Percentiles rank a stretch among this genome's conserved stretches.
These are phyloP conservation scores for Anabas testudineus DNA, from an alignment of 2,797 vertebrate genomes.

Conservation along the genomic window DNA sequence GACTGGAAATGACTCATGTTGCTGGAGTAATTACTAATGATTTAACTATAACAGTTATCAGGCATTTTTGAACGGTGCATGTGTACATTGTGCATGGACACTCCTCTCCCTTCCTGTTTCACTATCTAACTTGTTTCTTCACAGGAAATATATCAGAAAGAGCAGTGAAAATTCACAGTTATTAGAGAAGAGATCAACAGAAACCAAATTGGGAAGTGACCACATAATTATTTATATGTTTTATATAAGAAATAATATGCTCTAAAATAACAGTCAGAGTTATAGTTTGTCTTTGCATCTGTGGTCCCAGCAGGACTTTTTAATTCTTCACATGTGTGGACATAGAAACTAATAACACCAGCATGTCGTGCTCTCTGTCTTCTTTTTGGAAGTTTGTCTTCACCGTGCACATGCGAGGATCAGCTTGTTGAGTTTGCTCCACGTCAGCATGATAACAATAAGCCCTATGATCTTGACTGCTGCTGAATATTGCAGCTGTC, in stretches of 20 bases:
- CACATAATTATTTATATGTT: too few species aligned
- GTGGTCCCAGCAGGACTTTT: too few species aligned
- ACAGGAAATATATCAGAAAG: neutral
- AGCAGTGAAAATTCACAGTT: neutral
- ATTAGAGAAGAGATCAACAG: neutral
- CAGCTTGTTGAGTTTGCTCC: neutral
- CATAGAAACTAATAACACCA: neutral
- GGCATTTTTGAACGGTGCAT: too few species aligned
- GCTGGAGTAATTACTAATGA: too few species aligned
- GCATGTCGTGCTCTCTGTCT: neutral
- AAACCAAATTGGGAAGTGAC: neutral
- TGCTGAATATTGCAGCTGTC: neutral
- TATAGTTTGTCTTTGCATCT: too few species aligned
- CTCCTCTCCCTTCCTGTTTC: conserved; percentile 17
- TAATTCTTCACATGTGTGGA: neutral
- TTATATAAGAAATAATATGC: too few species aligned
- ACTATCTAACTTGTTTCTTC: neutral
- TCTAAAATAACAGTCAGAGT: neutral
- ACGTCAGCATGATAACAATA: neutral
- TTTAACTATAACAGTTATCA: neutral
- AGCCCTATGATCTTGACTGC: neutral
- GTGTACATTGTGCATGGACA: neutral
- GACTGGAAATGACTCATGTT: too few species aligned
- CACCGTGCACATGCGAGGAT: neutral
- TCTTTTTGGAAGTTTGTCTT: neutral